phyloP scores from a whole-genome alignment of 2,797 vertebrate species.

The Bradypodion pumilum region DNA sequence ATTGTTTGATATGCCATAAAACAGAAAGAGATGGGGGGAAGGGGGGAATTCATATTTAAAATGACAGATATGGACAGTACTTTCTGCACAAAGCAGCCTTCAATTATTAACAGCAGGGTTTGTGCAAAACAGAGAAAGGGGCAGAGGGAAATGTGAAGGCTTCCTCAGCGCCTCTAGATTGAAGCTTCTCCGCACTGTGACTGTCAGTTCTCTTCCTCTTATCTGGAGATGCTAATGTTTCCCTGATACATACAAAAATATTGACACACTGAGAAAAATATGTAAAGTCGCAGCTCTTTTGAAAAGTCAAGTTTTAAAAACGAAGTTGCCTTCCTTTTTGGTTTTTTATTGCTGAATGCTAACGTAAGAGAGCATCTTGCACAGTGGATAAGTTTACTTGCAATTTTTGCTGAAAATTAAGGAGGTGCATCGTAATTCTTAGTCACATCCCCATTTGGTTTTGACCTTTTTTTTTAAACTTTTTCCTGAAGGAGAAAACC shows the following conservation, averaged over 20 bases:
- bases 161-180: conserved; percentile 41
- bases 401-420: not conserved
- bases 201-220: conserved; percentile 56
- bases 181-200: conserved; percentile 57
- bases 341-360: conserved; percentile 57
- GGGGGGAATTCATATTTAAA: conserved; percentile 57
- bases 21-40: conserved; percentile 58
- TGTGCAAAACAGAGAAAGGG: conserved; percentile 50
- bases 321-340: too few relatives aligned
- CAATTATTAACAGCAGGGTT: conserved; percentile 62
- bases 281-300: conserved; percentile 43
- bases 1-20: conserved; percentile 67
- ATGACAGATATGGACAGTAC: conserved; percentile 42
- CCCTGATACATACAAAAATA: conserved; percentile 49
- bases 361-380: conserved; percentile 61
- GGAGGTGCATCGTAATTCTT: not conserved
- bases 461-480: not conserved
- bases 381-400: conserved; percentile 29
- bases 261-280: conserved; percentile 54
- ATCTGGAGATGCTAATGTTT: conserved; percentile 57
- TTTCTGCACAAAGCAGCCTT: conserved; percentile 57
- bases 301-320: conserved; percentile 37
- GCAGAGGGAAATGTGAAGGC: conserved; percentile 43
- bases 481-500: not conserved
- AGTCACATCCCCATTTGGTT: not conserved